phyloP scores from a whole-genome alignment of 2,113 vertebrate genomes.

The Campylomormyrus numenius region DNA sequence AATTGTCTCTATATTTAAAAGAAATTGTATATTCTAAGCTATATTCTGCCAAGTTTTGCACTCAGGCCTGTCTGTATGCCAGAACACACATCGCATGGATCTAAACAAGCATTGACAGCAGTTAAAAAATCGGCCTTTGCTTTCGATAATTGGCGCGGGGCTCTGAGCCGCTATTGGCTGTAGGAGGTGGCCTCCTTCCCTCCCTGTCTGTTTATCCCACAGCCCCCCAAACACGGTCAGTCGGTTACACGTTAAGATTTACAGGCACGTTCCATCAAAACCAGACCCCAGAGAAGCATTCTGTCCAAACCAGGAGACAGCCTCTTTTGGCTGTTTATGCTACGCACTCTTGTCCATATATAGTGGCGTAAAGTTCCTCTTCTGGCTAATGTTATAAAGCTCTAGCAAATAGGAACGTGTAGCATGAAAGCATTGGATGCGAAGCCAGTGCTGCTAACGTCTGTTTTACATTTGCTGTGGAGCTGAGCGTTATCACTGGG shows the following conservation, averaged over 20 bases:
- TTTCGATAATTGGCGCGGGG: not conserved
- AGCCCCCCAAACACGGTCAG: too few relatives aligned
- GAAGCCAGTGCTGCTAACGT: not conserved
- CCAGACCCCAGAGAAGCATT: not conserved
- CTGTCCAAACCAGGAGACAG: not conserved
- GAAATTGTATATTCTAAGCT: not conserved
- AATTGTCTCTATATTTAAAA: not conserved
- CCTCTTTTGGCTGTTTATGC: not conserved
- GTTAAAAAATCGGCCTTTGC: not conserved
- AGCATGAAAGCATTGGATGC: not conserved
- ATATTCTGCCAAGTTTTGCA: conserved; percentile 14
- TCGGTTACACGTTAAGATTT: not conserved
- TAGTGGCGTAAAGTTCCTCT: not conserved
- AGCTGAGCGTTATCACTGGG: not conserved
- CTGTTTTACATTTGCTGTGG: not conserved
- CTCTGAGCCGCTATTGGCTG: not conserved
- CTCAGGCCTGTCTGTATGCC: conserved; percentile 3
- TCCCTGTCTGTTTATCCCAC: not conserved
- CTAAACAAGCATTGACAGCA: not conserved
- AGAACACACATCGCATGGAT: conserved; percentile 13
- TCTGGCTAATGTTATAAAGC: conserved; percentile 2
- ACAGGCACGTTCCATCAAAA: not conserved
- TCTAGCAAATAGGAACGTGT: not conserved
- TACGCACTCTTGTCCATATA: not conserved
- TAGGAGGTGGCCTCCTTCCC: not conserved